Conservation (phyloP, 2,113 vertebrate species). For the Lonchura striata region DNA sequence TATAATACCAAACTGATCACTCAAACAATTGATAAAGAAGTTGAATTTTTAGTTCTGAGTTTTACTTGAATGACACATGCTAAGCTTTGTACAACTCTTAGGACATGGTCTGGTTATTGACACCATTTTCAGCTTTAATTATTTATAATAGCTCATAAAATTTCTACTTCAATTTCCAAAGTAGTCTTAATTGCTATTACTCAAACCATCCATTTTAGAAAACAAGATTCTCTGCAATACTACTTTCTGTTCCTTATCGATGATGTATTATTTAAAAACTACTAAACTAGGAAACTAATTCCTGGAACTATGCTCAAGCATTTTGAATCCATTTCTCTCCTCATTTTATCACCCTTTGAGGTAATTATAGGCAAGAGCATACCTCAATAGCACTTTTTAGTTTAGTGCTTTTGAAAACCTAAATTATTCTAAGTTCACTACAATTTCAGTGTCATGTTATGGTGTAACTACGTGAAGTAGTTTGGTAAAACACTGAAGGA, state of each 20-base stretch:
- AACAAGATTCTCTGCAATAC: neutral
- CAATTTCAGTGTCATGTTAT: neutral
- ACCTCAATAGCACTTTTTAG: neutral
- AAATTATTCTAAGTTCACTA: neutral
- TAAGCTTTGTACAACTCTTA: neutral
- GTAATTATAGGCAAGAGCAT: neutral
- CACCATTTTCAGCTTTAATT: neutral
- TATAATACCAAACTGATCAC: neutral
- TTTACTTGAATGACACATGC: neutral
- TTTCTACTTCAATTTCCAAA: neutral
- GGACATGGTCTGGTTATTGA: neutral
- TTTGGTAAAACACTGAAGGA: neutral
- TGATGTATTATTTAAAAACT: neutral
- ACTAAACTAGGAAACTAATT: neutral
- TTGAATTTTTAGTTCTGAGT: neutral
- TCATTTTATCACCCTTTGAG: neutral
- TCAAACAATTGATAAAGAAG: conserved; percentile 7
- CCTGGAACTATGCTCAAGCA: neutral
- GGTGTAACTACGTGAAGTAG: neutral
- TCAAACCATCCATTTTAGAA: neutral
- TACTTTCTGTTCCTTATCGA: neutral
- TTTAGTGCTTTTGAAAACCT: neutral
- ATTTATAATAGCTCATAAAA: neutral
- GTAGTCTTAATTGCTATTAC: neutral
- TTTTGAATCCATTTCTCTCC: neutral